Conservation (phyloP, 2,113 vertebrate species). For the Pygoscelis antarcticus region DNA sequence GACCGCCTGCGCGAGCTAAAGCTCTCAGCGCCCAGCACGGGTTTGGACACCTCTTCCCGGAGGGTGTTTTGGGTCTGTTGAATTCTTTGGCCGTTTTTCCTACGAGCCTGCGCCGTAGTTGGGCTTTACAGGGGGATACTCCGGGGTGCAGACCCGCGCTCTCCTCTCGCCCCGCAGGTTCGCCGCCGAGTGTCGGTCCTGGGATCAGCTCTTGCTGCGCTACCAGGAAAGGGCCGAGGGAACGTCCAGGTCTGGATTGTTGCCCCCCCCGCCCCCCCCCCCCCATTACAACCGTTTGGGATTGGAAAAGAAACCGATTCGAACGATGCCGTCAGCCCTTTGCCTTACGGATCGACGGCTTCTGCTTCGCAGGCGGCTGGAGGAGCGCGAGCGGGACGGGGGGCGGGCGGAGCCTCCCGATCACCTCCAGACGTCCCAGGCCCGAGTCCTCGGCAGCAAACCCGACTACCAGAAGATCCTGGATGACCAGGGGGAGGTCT, state of each 20-base stretch:
- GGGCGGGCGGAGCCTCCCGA: neutral
- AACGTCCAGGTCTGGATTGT: conserved; percentile 5
- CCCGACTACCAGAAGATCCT: conserved; percentile 72
- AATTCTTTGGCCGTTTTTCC: too few relatives aligned
- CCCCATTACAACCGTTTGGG: too few relatives aligned
- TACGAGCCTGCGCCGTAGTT: fast-evolving
- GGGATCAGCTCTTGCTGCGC: conserved; percentile 31
- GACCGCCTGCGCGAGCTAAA: fast-evolving
- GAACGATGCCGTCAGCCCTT: too few relatives aligned
- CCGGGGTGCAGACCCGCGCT: neutral
- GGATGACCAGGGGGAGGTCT: conserved; percentile 42
- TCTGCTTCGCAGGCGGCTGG: too few relatives aligned
- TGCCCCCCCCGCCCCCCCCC: too few relatives aligned
- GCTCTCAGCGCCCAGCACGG: fast-evolving
- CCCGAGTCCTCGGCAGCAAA: conserved; percentile 54
- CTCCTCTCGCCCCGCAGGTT: neutral
- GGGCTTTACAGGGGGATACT: neutral
- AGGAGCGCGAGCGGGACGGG: too few relatives aligned
- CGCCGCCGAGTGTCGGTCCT: neutral
- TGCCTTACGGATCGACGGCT: too few relatives aligned
- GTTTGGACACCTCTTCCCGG: fast-evolving
- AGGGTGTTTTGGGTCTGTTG: neutral
- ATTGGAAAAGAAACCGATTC: too few relatives aligned
- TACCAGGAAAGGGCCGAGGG: neutral
- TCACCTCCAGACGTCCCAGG: conserved; percentile 56